phyloP scores from a whole-genome alignment of 2,113 vertebrate genomes.

The Xenus cinereus region DNA sequence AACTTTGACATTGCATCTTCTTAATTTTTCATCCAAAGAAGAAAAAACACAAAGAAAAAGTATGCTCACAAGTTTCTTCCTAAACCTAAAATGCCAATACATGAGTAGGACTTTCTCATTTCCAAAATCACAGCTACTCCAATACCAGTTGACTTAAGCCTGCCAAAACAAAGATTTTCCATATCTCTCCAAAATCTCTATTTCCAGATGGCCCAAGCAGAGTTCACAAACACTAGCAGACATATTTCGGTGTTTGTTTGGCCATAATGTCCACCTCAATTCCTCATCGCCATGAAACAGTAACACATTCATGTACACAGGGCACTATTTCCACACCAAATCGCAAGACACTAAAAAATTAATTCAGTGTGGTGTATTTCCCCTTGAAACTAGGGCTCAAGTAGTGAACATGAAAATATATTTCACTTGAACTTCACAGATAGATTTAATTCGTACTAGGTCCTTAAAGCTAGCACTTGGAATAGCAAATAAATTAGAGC shows the following conservation, averaged over 20 bases:
- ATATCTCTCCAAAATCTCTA: neutral
- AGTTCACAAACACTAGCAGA: neutral
- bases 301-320: neutral
- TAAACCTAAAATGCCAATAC: neutral
- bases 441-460: neutral
- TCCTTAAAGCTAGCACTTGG: neutral
- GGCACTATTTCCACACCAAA: neutral
- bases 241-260: neutral
- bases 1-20: neutral
- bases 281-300: neutral
- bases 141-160: neutral
- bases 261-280: neutral
- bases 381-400: neutral
- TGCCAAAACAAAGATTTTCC: neutral
- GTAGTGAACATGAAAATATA: neutral
- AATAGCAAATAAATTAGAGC: neutral
- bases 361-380: neutral
- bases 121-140: neutral
- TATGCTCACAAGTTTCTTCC: neutral
- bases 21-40: neutral
- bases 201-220: neutral
- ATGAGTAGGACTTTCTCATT: neutral
- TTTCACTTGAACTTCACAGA: neutral
- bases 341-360: neutral
- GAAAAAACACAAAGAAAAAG: neutral